These are phyloP conservation scores for Terrapene triunguis DNA, from an alignment of 2,113 vertebrate species.

Conservation along the genomic window DNA sequence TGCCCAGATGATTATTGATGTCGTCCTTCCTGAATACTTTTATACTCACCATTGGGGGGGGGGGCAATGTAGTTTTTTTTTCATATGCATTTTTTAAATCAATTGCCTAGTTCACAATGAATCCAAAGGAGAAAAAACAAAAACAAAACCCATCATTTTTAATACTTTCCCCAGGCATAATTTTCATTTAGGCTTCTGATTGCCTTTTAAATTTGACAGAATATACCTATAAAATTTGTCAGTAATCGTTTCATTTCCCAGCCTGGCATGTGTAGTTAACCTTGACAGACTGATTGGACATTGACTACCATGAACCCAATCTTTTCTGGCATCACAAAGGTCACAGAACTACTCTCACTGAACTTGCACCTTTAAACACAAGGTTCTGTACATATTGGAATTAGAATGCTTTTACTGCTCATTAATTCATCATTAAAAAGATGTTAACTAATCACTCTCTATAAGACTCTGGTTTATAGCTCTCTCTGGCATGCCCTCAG, in stretches of 20 bases:
- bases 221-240: constrained; percentile 84
- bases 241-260: constrained; percentile 86
- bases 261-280: constrained; percentile 84
- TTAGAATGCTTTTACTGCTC: constrained; percentile 75
- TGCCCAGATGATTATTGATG: constrained; percentile 73
- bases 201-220: constrained; percentile 83
- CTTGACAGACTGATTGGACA: constrained; percentile 81
- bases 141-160: background rate
- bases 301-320: constrained; percentile 77
- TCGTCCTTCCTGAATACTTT: constrained; percentile 49
- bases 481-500: constrained; percentile 38
- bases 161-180: constrained; percentile 63
- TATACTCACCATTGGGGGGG: background rate
- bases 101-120: constrained; percentile 2
- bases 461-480: constrained; percentile 61
- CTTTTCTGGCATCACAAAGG: constrained; percentile 80
- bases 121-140: background rate
- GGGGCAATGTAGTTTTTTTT: background rate
- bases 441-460: constrained; percentile 78
- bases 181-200: constrained; percentile 79
- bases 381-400: constrained; percentile 72
- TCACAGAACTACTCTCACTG: constrained; percentile 72
- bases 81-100: background rate
- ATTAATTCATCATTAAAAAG: constrained; percentile 80
- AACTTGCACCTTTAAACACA: constrained; percentile 73